These are phyloP conservation scores for Pseudochaenichthys georgianus DNA, from an alignment of 2,797 vertebrate genomes.

Conservation along the genomic window DNA sequence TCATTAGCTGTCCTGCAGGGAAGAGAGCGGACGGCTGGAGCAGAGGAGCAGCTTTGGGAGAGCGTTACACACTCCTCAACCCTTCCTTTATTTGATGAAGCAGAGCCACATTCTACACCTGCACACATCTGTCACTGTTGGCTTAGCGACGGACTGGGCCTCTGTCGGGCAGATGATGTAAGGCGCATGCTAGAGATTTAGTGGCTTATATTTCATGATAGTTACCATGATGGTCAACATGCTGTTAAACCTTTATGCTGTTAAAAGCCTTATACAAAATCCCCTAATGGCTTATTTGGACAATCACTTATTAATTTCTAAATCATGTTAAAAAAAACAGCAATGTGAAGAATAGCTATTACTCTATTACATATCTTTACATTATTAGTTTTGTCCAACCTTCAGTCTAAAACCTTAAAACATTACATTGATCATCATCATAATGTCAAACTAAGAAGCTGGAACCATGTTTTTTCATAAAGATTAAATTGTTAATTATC, in stretches of 20 bases:
- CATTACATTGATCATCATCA: not conserved
- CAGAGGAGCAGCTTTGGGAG: constrained; percentile 63
- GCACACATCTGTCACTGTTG: not conserved
- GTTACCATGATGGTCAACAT: not conserved
- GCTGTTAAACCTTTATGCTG: not conserved
- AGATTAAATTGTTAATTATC: no score
- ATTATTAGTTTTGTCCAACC: not conserved
- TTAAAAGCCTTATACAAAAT: not conserved
- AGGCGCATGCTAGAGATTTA: not conserved
- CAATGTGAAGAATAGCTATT: no score
- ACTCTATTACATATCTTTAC: no score
- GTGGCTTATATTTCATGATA: not conserved
- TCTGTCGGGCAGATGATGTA: not conserved
- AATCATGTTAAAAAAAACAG: not conserved
- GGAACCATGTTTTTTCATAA: not conserved
- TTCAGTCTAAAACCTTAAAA: not conserved
- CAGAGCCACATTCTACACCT: not conserved
- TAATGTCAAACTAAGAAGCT: not conserved
- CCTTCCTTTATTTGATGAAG: constrained; percentile 44
- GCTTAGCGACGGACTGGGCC: not conserved
- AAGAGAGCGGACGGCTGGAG: constrained; percentile 54
- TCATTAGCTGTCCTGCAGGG: constrained; percentile 73
- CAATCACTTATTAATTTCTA: not conserved
- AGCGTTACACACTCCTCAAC: constrained; percentile 42
- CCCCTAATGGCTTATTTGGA: no score